Evolutionary conservation across 2,113 vertebrate genomes (phyloP), one percentile per base, ranked within the genome.

Genomic region (Eurypyga helias): DNA sequence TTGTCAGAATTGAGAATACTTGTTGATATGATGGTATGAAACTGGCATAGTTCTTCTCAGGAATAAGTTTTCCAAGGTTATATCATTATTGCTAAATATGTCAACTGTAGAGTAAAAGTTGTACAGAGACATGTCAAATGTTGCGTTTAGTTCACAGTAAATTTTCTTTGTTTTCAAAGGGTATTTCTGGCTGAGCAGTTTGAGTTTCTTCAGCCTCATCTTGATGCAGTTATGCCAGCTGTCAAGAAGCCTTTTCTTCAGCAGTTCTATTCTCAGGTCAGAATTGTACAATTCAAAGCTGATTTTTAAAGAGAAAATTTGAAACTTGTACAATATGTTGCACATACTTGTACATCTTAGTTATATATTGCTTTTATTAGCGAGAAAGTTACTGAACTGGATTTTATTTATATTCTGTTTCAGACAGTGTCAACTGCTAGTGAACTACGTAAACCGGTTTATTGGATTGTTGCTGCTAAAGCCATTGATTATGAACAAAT

Each of bases 401-500:
- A 41, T 89, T 93, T n/a, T 83, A 13, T 87, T 95, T 93, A 36
- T 90, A 80, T 92, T 96, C 55, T 92, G 10, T 98, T 98, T 76
- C 97, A 99, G 99, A 99, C 99, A 5, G 99, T 99, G 81, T 99
- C 99, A 75, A 99, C 99, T 75, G 99, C 99, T 96, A 99, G 99
- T 80, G 99, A 99, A 95, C 98, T 99, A 16, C 98, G 99, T 54
- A 99, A 99, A 95, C 99, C 99, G 12, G 99, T 99, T 93, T 99
- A 99, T 97, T 99, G 99, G 99, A 99, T 99, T 38, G 99, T 99
- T 91, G 99, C 99, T 54, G 99, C 99, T 87, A 99, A 99, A 98
- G 99, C 99, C 93, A 99, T 99, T 76, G 99, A 99, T 97, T 99
- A 99, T 76, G 99, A 99, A 58, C 99, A 99, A 96, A 99, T 99